Conservation (phyloP, 2,113 vertebrate species). For the Glareola pratincola region DNA sequence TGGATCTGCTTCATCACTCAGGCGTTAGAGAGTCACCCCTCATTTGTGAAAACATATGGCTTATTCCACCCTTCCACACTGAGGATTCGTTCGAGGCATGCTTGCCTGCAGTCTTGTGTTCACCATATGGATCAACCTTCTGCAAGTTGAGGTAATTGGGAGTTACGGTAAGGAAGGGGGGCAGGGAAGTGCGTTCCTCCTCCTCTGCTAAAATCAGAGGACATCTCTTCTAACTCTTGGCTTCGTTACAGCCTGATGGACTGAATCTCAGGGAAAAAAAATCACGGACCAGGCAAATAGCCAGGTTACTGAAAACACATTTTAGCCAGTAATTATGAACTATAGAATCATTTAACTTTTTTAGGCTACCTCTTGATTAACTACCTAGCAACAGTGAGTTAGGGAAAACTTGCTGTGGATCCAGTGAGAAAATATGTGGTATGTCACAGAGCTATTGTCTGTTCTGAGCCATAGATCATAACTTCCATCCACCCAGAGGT, state of each 20-base stretch:
- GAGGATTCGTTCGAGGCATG: neutral
- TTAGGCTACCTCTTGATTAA: neutral
- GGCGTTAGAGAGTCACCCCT: constrained; percentile 62
- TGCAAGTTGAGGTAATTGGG: constrained; percentile 20
- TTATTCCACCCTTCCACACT: constrained; percentile 50
- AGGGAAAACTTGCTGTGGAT: neutral
- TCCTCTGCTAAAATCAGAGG: neutral
- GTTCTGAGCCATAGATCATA: neutral
- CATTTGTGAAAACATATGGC: constrained; percentile 68
- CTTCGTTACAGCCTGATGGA: neutral
- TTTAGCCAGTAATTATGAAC: neutral
- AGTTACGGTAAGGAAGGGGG: neutral
- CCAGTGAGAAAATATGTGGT: neutral
- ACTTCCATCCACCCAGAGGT: neutral
- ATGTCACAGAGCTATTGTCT: neutral
- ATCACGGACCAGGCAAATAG: neutral
- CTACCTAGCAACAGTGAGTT: constrained; percentile 5
- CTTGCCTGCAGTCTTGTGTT: constrained; percentile 53
- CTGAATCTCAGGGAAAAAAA: neutral
- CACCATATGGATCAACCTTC: constrained; percentile 56
- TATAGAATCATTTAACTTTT: neutral
- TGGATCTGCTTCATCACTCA: constrained; percentile 65
- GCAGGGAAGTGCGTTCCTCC: no score
- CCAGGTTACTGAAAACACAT: neutral
- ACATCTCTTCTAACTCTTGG: neutral